Evolutionary conservation across 2,797 vertebrate genomes (phyloP).

Genomic region (Anguilla pacifica): DNA sequence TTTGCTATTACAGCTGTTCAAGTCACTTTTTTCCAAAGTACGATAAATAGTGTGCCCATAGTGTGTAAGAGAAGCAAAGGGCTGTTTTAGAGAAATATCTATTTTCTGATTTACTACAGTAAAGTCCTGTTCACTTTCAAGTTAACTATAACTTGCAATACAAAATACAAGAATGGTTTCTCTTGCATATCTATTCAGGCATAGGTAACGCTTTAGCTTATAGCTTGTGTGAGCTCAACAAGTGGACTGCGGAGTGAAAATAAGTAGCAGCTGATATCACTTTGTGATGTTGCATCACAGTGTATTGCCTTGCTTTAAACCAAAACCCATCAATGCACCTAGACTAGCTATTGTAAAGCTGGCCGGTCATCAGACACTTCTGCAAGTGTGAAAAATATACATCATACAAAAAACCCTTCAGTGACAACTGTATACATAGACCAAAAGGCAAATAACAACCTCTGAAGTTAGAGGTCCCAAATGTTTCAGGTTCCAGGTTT

Average conservation of each 20-base stretch:
- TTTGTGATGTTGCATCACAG: not conserved
- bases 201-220: not conserved
- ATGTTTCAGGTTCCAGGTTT: too few species aligned
- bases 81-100: not conserved
- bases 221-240: too few species aligned
- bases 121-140: too few species aligned
- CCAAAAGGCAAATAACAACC: too few species aligned
- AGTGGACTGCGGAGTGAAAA: not conserved
- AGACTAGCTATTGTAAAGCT: not conserved
- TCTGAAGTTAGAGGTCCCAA: not conserved
- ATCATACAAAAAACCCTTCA: not conserved
- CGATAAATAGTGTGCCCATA: not conserved
- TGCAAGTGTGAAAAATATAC: not conserved
- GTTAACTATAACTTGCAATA: too few species aligned
- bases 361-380: not conserved
- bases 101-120: too few species aligned
- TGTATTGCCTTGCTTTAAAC: not conserved
- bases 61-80: not conserved
- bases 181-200: not conserved
- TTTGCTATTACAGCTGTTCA: not conserved
- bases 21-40: not conserved
- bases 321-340: not conserved
- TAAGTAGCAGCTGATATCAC: not conserved
- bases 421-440: too few species aligned
- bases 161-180: too few species aligned